A percentile compares a stretch with the other conserved stretches of the same genome.
Evolutionary conservation across 2,113 vertebrate species (phyloP).

Genomic region (Pygoscelis adeliae): DNA sequence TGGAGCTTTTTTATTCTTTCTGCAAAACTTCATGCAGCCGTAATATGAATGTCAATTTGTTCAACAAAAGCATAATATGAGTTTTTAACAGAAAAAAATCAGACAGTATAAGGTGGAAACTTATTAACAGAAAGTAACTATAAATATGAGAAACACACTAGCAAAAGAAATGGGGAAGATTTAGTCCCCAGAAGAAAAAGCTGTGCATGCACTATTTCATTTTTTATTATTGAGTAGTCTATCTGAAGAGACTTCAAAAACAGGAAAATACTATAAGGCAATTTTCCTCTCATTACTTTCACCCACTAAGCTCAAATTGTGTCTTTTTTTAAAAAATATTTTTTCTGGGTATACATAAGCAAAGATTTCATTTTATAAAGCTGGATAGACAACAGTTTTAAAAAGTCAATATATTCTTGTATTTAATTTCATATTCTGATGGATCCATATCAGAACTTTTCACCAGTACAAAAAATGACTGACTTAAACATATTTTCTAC

Average conservation of each 20-base stretch:
- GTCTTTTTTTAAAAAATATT: background rate
- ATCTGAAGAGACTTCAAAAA: background rate
- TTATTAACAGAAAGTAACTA: background rate
- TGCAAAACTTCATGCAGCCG: background rate
- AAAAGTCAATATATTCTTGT: background rate
- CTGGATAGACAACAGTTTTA: background rate
- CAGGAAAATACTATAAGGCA: background rate
- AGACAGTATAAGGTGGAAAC: background rate
- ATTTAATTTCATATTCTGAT: background rate
- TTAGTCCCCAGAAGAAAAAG: background rate
- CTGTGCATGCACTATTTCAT: background rate
- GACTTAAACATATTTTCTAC: background rate
- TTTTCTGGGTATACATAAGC: background rate
- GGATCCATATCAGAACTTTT: background rate
- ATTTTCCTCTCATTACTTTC: background rate
- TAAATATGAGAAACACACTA: background rate
- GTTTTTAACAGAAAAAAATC: background rate
- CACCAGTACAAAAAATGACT: background rate
- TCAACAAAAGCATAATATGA: background rate
- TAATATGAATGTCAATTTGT: background rate
- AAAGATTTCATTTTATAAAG: background rate
- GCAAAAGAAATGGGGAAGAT: background rate
- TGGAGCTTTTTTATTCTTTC: background rate
- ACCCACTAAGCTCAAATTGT: background rate
- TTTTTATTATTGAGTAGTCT: background rate